Conservation (phyloP, 2,888 invertebrate species). For the Lasioglossum zephyrum region DNA sequence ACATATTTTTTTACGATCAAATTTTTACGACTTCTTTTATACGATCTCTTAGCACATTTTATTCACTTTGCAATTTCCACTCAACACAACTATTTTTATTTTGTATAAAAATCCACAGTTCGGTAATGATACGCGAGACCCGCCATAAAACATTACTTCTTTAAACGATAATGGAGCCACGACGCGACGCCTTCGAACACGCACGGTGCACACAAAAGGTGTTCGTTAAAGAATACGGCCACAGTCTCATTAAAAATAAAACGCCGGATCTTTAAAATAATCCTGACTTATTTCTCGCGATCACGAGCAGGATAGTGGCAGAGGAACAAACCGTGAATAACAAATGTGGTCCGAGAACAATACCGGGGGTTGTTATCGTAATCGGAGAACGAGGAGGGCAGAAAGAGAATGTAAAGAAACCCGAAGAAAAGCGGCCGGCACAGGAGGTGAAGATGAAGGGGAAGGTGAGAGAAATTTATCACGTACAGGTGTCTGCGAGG, state of each 20-base stretch:
- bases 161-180: neutral
- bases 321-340: slow-evolving; percentile 10
- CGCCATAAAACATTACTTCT: neutral
- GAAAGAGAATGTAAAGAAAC: slow-evolving; percentile 17
- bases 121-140: neutral
- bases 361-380: slow-evolving; percentile 2
- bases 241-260: neutral
- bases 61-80: neutral
- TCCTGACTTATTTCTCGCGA: neutral
- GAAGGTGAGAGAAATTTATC: slow-evolving; percentile 36
- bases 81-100: neutral
- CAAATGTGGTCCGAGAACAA: neutral
- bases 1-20: too few species aligned
- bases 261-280: neutral
- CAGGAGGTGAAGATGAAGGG: neutral
- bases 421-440: neutral
- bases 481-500: slow-evolving; percentile 49
- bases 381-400: neutral
- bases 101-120: neutral
- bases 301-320: neutral
- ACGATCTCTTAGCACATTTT: neutral
- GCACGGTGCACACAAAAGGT: neutral
- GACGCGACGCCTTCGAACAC: neutral
- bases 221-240: neutral
- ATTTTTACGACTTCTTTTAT: too few species aligned